Evolutionary conservation across 2,113 vertebrate species (phyloP), one percentile per base, ranked within the genome.

Genomic region (Indicator maculatus): DNA sequence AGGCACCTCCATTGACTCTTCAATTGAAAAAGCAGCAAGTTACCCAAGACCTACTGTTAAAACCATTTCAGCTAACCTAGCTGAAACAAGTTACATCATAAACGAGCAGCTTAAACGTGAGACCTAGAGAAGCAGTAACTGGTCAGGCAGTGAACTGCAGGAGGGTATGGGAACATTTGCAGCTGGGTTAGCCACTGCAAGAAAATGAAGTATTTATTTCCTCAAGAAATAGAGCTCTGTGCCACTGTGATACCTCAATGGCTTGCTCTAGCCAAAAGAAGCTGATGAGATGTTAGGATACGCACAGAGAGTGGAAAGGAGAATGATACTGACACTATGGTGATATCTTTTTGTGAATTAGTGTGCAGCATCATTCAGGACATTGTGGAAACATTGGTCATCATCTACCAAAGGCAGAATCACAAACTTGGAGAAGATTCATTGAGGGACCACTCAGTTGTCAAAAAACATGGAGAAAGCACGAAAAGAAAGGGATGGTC

Each of bases 361-460:
- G 28, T 6, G 19, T 36, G 13, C 41, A 58, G 61, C 31, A 15
- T 52, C 19, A 65, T 0, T 0, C 4, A 58, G 39, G 55, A 81
- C 21, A 55, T 17, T 0, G 3, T 12, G 56, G 50, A 89, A 76
- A 17, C 45, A 36, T 0, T 28, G 30, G 55, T 61, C 5, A 52
- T 19, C 14, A 38, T 63, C 8, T 78, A 17, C 30, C 20, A 66
- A 36, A 74, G 28, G 41, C 15, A 61, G n/a, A 78, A 78, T 41
- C 63, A 75, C 31, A 60, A 12, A 69, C 15, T 45, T 84, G 23
- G 12, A 79, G 19, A 36, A 20, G 12, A 52, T 52, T 89, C 56
- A 63, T 23, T 13, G 64, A 53, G 11, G 9, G 19, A 61, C 11
- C 8, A n/a, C 11, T 56, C 39, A 65, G 11, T 12, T 47, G 21